Evolutionary conservation across 2,797 vertebrate species (phyloP).

Genomic region (Acomys russatus): DNA sequence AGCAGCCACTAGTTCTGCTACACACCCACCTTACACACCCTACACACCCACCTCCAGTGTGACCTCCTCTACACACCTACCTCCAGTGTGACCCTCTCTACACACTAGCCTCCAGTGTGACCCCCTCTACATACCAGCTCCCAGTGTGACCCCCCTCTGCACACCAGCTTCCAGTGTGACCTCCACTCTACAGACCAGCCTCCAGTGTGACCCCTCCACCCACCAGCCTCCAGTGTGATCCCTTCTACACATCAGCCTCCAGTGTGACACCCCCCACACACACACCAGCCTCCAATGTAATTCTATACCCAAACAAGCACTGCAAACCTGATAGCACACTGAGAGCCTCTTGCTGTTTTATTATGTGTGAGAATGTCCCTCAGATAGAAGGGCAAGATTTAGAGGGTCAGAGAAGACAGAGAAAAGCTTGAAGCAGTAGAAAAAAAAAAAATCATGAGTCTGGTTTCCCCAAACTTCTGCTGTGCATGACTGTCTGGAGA

Average conservation of each 20-base stretch:
- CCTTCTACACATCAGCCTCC: neutral
- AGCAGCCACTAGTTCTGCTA: neutral
- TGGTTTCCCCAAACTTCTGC: neutral
- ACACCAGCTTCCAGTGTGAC: no score
- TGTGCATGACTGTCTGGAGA: rapidly evolving
- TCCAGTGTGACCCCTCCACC: neutral
- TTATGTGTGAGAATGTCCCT: neutral
- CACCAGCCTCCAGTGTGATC: neutral
- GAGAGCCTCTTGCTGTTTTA: neutral
- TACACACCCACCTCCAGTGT: neutral
- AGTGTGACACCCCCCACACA: neutral
- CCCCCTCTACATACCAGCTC: no score
- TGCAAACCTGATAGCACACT: neutral
- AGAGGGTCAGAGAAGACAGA: neutral
- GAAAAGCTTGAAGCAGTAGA: neutral
- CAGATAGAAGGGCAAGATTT: neutral
- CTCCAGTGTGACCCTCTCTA: neutral
- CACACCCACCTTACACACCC: neutral
- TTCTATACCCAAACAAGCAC: neutral
- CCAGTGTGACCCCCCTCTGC: neutral
- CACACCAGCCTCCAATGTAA: neutral
- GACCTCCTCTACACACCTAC: neutral
- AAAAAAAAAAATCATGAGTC: neutral
- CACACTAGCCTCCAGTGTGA: neutral
- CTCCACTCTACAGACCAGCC: no score